phyloP scores from a whole-genome alignment of 1,140 invertebrate genomes.

The Belonocnema kinseyi region DNA sequence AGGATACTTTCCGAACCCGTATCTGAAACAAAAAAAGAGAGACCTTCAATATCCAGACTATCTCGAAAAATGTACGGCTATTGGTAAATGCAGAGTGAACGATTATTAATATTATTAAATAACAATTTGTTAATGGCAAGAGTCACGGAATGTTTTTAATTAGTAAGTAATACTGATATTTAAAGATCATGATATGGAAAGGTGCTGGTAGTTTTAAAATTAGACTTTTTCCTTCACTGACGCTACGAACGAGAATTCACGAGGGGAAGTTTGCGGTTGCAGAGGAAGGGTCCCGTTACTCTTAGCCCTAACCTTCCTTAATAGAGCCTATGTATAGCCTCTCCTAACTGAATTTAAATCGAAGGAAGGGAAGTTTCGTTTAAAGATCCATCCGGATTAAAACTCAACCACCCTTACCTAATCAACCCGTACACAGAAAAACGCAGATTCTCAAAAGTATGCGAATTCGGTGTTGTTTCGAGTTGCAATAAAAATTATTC shows the following conservation, averaged over 20 bases:
- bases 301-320: conserved; percentile 26
- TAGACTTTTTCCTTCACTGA: neutral
- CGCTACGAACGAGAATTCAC: neutral
- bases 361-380: neutral
- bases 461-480: too few relatives aligned
- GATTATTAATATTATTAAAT: too few relatives aligned
- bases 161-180: too few relatives aligned
- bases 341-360: neutral
- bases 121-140: too few relatives aligned
- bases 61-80: too few relatives aligned
- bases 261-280: neutral
- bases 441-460: too few relatives aligned
- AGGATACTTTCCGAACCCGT: conserved; percentile 41
- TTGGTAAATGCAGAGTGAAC: too few relatives aligned
- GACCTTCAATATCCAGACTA: neutral
- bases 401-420: neutral
- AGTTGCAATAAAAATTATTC: too few relatives aligned
- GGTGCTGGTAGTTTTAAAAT: too few relatives aligned
- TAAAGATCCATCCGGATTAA: neutral
- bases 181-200: too few relatives aligned
- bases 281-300: neutral
- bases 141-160: too few relatives aligned
- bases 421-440: too few relatives aligned
- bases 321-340: conserved; percentile 1
- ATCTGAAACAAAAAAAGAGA: conserved; percentile 55